These are phyloP conservation scores for Agonopterix alstromeriana DNA, from an alignment of 2,888 invertebrate genomes.

Conservation along the genomic window DNA sequence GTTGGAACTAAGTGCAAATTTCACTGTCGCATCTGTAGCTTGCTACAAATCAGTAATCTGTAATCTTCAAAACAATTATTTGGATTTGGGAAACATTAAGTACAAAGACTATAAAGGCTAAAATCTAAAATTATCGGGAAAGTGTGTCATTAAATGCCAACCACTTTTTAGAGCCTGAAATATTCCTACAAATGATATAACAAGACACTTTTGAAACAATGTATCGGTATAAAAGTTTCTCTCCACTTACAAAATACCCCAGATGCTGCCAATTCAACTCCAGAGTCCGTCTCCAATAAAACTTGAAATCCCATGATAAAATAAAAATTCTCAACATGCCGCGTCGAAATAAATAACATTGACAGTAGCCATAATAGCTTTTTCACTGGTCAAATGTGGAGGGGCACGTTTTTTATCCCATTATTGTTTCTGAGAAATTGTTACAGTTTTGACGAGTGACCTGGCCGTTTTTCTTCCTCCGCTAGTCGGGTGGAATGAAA, in stretches of 20 bases:
- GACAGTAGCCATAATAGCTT: slow-evolving; percentile 66
- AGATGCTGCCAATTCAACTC: slow-evolving; percentile 33
- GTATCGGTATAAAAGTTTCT: background rate
- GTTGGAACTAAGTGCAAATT: no score
- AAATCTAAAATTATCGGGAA: no score
- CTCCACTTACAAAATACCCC: slow-evolving; percentile 1
- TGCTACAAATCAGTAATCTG: no score
- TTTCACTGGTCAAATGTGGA: slow-evolving; percentile 36
- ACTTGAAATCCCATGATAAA: slow-evolving; percentile 65
- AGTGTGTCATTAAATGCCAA: no score
- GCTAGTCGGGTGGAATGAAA: slow-evolving; percentile 68
- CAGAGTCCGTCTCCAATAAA: slow-evolving; percentile 48
- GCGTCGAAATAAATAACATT: slow-evolving; percentile 72
- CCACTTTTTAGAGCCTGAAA: no score
- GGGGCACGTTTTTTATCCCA: slow-evolving; percentile 59
- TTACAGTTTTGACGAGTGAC: slow-evolving; percentile 76
- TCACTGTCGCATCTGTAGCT: no score
- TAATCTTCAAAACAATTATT: no score
- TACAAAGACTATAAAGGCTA: no score
- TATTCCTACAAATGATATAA: no score
- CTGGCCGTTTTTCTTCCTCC: slow-evolving; percentile 68
- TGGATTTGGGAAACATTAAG: no score
- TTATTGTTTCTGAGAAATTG: slow-evolving; percentile 77
- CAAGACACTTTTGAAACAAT: no score
- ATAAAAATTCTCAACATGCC: slow-evolving; percentile 70